Conservation (phyloP, 1,140 invertebrate species). For the Lasioglossum baleicum region DNA sequence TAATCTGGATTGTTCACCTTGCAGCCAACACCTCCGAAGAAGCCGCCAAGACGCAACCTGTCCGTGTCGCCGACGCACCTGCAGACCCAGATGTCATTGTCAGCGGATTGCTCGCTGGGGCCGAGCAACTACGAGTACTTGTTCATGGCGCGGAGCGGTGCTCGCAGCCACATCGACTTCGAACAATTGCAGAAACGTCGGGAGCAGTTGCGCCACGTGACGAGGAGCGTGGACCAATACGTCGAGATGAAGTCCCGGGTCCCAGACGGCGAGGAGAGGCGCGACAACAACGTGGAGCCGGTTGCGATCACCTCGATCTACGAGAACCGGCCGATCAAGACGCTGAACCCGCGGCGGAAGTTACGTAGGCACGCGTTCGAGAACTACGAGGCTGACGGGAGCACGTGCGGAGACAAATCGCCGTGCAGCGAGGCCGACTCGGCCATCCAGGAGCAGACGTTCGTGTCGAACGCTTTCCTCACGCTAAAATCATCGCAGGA, state of each 20-base stretch:
- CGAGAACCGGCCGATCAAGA: slow-evolving; percentile 86
- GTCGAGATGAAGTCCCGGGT: slow-evolving; percentile 85
- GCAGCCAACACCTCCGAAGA: slow-evolving; percentile 92
- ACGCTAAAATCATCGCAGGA: slow-evolving; percentile 84
- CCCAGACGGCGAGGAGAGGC: slow-evolving; percentile 74
- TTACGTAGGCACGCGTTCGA: slow-evolving; percentile 84
- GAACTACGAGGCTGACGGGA: slow-evolving; percentile 81
- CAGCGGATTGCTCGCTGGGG: slow-evolving; percentile 78
- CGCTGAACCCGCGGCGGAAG: slow-evolving; percentile 87
- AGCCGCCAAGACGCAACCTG: slow-evolving; percentile 91
- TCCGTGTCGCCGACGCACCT: slow-evolving; percentile 90
- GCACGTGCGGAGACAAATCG: slow-evolving; percentile 74
- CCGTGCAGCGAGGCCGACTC: slow-evolving; percentile 77
- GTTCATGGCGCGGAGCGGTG: slow-evolving; percentile 81
- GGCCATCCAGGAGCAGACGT: slow-evolving; percentile 76
- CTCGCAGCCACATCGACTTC: slow-evolving; percentile 85
- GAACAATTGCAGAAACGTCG: slow-evolving; percentile 82
- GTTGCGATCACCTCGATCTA: slow-evolving; percentile 87
- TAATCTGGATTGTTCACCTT: slow-evolving; percentile 47
- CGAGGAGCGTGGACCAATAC: slow-evolving; percentile 87
- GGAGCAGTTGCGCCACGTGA: slow-evolving; percentile 84
- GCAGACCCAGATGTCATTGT: slow-evolving; percentile 81
- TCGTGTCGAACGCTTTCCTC: slow-evolving; percentile 82
- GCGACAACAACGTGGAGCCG: slow-evolving; percentile 81
- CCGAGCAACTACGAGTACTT: slow-evolving; percentile 84